Evolutionary conservation across 1,140 invertebrate genomes (phyloP).

Genomic region (Drosophila baimaii): DNA sequence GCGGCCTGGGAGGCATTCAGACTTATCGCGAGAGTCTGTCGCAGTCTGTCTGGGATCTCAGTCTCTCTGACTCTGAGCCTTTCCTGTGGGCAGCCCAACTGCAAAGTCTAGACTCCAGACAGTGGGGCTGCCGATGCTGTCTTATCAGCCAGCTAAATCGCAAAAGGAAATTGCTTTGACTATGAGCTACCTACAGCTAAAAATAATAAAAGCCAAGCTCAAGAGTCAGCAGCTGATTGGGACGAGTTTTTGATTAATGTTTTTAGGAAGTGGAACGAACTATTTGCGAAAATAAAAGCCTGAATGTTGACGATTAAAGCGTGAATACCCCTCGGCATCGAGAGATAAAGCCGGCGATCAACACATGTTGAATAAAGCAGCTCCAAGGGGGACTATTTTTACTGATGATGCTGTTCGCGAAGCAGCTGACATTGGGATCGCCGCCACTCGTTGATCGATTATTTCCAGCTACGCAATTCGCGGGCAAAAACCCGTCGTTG

Average conservation of each 20-base stretch:
- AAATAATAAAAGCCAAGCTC: constrained; percentile 32
- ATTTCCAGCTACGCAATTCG: constrained; percentile 50
- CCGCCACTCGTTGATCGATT: constrained; percentile 17
- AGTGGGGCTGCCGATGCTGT: constrained; percentile 25
- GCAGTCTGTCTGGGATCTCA: constrained; percentile 45
- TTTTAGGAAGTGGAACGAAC: constrained; percentile 65
- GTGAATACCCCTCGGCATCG: constrained; percentile 22
- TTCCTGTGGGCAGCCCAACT: constrained; percentile 60
- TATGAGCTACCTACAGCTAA: constrained; percentile 10
- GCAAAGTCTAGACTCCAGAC: constrained; percentile 75
- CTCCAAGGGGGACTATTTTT: constrained; percentile 41
- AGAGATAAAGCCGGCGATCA: constrained; percentile 31
- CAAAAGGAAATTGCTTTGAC: constrained; percentile 70
- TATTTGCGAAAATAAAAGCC: constrained; percentile 35
- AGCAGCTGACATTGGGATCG: constrained; percentile 25
- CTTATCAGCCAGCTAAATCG: constrained; percentile 69
- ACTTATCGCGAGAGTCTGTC: constrained; percentile 61
- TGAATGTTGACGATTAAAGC: constrained; percentile 46
- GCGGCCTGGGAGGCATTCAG: constrained; percentile 17
- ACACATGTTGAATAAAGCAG: constrained; percentile 52
- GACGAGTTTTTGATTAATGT: constrained; percentile 54
- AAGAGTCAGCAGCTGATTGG: constrained; percentile 14
- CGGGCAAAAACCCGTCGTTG: constrained; percentile 35
- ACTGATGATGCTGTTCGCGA: constrained; percentile 28
- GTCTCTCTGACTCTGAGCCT: constrained; percentile 9